Percentiles rank a stretch among this genome's conserved stretches.
phyloP scores from a whole-genome alignment of 2,113 vertebrate genomes.

The Actenoides lindsayi region DNA sequence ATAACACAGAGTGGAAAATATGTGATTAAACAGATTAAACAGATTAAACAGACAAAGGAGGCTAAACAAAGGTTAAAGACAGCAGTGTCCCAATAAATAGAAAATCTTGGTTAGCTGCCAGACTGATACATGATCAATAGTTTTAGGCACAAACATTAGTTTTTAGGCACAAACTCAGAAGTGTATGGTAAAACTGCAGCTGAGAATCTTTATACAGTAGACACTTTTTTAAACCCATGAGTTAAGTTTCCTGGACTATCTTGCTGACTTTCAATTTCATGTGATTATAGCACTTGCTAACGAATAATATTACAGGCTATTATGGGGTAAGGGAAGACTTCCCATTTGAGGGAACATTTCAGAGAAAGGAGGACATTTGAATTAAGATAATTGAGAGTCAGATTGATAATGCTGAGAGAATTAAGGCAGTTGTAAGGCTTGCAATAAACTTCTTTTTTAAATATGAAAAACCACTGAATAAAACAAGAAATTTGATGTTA shows the following conservation, averaged over 20 bases:
- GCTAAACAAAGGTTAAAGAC: neutral
- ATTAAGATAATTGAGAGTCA: neutral
- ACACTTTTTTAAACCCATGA: neutral
- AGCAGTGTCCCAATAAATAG: neutral
- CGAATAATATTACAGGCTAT: neutral
- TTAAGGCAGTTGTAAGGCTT: neutral
- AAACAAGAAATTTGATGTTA: neutral
- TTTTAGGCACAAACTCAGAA: neutral
- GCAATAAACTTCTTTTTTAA: neutral
- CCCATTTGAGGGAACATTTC: neutral
- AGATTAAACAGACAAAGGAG: neutral
- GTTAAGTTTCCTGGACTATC: neutral
- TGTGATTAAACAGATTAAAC: neutral
- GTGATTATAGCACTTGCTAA: neutral
- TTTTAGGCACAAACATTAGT: neutral
- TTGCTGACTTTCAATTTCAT: neutral
- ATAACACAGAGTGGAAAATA: neutral
- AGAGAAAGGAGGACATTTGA: neutral
- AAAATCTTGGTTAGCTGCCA: neutral
- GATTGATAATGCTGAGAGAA: neutral
- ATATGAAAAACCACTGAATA: neutral
- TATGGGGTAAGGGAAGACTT: neutral
- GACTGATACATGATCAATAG: neutral
- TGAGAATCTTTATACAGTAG: neutral
- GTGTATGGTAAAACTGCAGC: neutral